Base-by-base conservation (phyloP, 2,113 vertebrate species). In the Tachysurus fulvidraco region DNA sequence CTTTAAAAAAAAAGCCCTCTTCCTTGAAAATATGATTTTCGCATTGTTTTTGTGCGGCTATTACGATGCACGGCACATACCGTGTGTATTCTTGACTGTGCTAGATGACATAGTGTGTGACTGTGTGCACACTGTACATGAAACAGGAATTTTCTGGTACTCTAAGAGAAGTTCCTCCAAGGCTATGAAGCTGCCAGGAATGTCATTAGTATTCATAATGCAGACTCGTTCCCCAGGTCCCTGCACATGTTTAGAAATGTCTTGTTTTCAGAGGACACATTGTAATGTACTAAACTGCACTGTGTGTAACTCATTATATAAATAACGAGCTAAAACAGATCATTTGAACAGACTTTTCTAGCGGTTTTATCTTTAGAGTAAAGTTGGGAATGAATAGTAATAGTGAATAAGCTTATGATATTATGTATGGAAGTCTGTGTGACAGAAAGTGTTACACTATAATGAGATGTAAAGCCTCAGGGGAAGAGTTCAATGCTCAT, bases 161-260 rank as follows among this genome's bases (percentile, higher is more conserved):
- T 25, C 84, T n/a, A 41, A 55, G 10, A 55, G 28, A 65, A 62
- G 57, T 62, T 76, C 41, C 41, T 76, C 55, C 36, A 76, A 76
- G 23, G 55, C 69, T 76, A 74, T 60, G 71, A 74, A 30, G 55
- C 50, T 84, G 83, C 65, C n/a, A 71, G 83, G 16, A 50, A 30
- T 28, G 50, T 79, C 19, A 77, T 78, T 78, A 62, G 57, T 77
- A 85, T 85, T 79, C n/a, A 54, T 85, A 54, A 0, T 54, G 16
- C 46, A 46, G n/a, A 21, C 17, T 28, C 23, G 25, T 46, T 50
- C 55, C 69, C 59, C 57, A 12, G 83, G 25, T 60, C 36, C 55
- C 54, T 84, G 67, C 44, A 67, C 81, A 83, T 83, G 62, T 83
- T 83, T 82, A 46, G 41, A 82, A 82, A 82, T 82, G 82, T 83